Base-by-base conservation (phyloP, 1,140 invertebrate genomes). In the Polypedilum vanderplanki region DNA sequence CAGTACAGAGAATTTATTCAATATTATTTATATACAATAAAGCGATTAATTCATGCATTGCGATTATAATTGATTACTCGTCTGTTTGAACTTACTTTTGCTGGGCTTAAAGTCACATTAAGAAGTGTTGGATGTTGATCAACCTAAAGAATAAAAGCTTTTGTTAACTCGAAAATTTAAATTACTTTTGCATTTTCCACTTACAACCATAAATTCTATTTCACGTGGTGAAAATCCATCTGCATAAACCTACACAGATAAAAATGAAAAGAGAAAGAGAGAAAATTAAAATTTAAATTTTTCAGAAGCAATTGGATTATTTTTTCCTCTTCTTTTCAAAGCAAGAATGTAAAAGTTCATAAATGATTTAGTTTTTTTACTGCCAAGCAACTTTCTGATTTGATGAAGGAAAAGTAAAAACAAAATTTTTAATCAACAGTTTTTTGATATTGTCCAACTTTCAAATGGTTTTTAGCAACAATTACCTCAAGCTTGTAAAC, bases 161-260 rank as follows among this genome's bases (percentile, higher is more conserved):
- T 9, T n/a, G 15, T 12, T 12, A 57, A 57, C n/a, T 57, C 8
- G 15, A 57, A 57, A 57, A 57, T 57, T 57, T 70, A n/a, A 70
- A n/a, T 20, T n/a, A 7, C 20, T 20, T 70, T 70, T 18, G 17
- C 10, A 10, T 70, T 9, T 70, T 57, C 8, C n/a, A 7, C 65
- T 70, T 70, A 70, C 88, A 4, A 96, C 92, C 81, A 91, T 89
- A 81, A 96, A 94, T 79, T 95, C 92, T 40, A 93, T 84, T 81
- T 95, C 93, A 76, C 88, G 86, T 0, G 93, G 92, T 64, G 90
- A 84, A 80, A 89, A 95, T 33, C 93, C 92, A 78, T 94, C 93
- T 24, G 91, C 92, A 80, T 91, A 91, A 40, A 93, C 90, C 93
- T 94, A 77, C 41, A 78, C 8, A 46, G 5, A 41, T 41, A 7